Percentiles rank a stretch among this genome's conserved stretches.
These are phyloP conservation scores for Seriola quinqueradiata DNA, from an alignment of 2,113 vertebrate species.

Conservation along the genomic window DNA sequence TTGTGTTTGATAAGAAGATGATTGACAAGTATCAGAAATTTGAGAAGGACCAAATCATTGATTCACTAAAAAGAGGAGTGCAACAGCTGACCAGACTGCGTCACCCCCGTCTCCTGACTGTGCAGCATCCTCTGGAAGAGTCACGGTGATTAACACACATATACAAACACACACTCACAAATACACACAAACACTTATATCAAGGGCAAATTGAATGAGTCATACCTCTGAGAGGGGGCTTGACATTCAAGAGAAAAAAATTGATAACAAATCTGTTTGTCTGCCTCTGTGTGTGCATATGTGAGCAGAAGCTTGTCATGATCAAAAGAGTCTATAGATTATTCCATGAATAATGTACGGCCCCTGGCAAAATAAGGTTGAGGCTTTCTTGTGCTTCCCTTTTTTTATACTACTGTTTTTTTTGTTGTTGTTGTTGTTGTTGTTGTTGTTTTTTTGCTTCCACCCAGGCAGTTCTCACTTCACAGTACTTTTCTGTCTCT, in stretches of 20 bases:
- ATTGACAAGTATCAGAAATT: slow-evolving; percentile 97
- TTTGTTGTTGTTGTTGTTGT: slow-evolving; percentile 1
- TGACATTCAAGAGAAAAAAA: neutral
- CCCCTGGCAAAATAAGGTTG: slow-evolving; percentile 2
- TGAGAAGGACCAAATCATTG: slow-evolving; percentile 97
- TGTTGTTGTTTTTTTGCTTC: neutral
- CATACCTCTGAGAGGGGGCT: slow-evolving; percentile 9
- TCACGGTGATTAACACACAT: slow-evolving; percentile 87
- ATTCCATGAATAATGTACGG: slow-evolving; percentile 25
- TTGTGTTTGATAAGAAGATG: slow-evolving; percentile 98
- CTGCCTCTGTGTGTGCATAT: slow-evolving; percentile 7
- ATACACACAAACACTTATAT: neutral
- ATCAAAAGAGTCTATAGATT: slow-evolving; percentile 36
- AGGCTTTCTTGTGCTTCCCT: neutral
- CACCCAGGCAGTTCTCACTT: neutral
- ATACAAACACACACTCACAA: neutral
- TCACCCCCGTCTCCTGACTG: slow-evolving; percentile 95
- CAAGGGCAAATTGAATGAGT: slow-evolving; percentile 25
- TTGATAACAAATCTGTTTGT: slow-evolving; percentile 28
- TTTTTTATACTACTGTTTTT: neutral
- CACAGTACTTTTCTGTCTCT: neutral
- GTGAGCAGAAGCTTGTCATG: neutral
- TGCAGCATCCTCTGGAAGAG: slow-evolving; percentile 98
- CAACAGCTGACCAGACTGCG: slow-evolving; percentile 96
- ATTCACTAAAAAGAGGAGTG: slow-evolving; percentile 94